Evolutionary conservation across 2,113 vertebrate genomes (phyloP).

Genomic region (Carlito syrichta): DNA sequence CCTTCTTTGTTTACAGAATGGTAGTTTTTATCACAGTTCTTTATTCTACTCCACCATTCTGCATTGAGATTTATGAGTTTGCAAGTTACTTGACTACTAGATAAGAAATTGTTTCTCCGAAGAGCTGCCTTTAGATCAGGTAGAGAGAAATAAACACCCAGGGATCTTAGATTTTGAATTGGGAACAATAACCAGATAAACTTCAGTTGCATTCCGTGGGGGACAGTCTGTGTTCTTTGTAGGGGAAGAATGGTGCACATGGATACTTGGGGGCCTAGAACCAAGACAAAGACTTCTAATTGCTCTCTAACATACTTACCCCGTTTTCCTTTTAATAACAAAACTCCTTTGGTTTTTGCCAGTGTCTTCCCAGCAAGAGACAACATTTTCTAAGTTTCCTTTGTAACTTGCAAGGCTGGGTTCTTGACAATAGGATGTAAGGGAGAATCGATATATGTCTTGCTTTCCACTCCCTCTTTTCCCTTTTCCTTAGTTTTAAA

Average conservation of each 20-base stretch:
- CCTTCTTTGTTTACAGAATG: not conserved
- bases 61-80: not conserved
- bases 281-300: not conserved
- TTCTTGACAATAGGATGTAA: not conserved
- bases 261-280: not conserved
- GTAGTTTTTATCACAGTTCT: not conserved
- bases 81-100: not conserved
- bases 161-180: not conserved
- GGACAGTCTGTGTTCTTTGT: not conserved
- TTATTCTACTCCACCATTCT: not conserved
- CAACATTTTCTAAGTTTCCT: not conserved
- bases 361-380: not conserved
- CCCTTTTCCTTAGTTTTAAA: not conserved
- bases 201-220: not conserved
- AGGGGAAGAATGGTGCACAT: not conserved
- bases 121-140: not conserved
- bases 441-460: not conserved
- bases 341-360: not conserved
- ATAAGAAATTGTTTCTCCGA: not conserved
- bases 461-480: not conserved
- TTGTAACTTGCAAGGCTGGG: not conserved
- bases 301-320: not conserved
- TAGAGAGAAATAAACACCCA: not conserved
- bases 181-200: not conserved
- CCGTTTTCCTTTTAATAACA: constrained; percentile 19